Evolutionary conservation across 2,113 vertebrate genomes (phyloP).

Genomic region (Solenodon paradoxus): DNA sequence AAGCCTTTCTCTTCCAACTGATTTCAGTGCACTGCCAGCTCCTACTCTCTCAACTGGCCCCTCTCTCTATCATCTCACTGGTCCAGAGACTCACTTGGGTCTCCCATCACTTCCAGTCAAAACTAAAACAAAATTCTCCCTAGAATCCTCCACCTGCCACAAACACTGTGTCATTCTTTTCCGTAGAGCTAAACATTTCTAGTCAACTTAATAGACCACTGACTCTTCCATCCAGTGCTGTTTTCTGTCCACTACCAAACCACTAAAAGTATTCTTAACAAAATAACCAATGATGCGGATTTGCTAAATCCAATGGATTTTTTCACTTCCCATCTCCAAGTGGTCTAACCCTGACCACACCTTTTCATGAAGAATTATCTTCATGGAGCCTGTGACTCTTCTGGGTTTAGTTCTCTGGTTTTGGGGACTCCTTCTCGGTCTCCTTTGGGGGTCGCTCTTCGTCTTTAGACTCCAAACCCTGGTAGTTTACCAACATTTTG

Average conservation of each 20-base stretch:
- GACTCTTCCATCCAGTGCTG: background rate
- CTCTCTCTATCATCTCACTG: background rate
- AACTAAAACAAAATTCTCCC: background rate
- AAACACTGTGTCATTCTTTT: background rate
- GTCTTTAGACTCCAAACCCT: background rate
- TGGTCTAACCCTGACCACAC: background rate
- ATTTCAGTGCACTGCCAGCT: too few species aligned
- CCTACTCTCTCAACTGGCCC: background rate
- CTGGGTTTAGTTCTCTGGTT: background rate
- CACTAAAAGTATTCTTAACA: background rate
- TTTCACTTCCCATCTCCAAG: background rate
- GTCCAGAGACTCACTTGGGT: background rate
- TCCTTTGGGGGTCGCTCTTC: background rate
- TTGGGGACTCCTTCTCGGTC: background rate
- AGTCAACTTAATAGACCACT: background rate
- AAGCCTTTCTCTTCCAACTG: background rate
- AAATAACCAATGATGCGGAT: too few species aligned
- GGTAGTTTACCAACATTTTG: background rate
- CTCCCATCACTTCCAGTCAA: background rate
- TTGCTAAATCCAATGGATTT: background rate
- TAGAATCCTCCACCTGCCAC: background rate
- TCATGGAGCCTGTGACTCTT: background rate
- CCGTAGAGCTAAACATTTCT: background rate
- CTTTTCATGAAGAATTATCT: background rate
- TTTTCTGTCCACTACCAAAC: background rate